phyloP scores from a whole-genome alignment of 2,888 invertebrate species.

The Cryptocheilus praepositus region DNA sequence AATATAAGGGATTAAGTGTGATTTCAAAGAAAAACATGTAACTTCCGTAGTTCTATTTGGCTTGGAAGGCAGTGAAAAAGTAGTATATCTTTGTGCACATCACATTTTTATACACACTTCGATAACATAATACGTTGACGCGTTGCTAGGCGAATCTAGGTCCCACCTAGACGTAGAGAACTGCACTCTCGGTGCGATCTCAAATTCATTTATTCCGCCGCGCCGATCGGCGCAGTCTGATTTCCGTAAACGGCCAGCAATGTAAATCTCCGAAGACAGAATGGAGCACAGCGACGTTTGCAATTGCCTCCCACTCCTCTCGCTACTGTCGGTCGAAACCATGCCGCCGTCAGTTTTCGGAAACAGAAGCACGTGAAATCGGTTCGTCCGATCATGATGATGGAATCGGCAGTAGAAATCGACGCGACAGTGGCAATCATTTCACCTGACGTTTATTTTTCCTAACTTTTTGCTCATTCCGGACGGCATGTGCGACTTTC shows the following conservation, averaged over 20 bases:
- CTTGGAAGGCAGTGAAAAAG: too few relatives aligned
- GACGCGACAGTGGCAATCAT: too few relatives aligned
- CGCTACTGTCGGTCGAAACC: conserved; percentile 1
- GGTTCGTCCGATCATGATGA: too few relatives aligned
- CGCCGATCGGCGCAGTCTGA: conserved; percentile 49
- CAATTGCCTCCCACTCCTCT: conserved; percentile 54
- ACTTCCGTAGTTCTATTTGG: too few relatives aligned
- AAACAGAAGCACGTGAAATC: conserved; percentile 2
- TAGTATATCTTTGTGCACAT: too few relatives aligned
- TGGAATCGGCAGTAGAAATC: too few relatives aligned
- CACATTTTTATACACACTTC: too few relatives aligned
- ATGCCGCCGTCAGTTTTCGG: neutral
- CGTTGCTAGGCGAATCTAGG: conserved; percentile 54
- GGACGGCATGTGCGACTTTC: too few relatives aligned
- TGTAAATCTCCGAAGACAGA: conserved; percentile 44
- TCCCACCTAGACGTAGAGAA: conserved; percentile 42
- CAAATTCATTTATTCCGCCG: conserved; percentile 59
- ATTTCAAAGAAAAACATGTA: too few relatives aligned
- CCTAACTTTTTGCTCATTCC: too few relatives aligned
- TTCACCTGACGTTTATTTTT: too few relatives aligned
- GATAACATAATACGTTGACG: conserved; percentile 7
- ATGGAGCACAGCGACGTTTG: conserved; percentile 41
- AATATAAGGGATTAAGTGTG: too few relatives aligned
- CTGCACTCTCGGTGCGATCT: conserved; percentile 51
- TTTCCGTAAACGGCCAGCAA: conserved; percentile 46